A percentile compares a stretch with the other conserved stretches of the same genome.
phyloP scores from a whole-genome alignment of 2,888 invertebrate genomes.

The Philereme vetulata region DNA sequence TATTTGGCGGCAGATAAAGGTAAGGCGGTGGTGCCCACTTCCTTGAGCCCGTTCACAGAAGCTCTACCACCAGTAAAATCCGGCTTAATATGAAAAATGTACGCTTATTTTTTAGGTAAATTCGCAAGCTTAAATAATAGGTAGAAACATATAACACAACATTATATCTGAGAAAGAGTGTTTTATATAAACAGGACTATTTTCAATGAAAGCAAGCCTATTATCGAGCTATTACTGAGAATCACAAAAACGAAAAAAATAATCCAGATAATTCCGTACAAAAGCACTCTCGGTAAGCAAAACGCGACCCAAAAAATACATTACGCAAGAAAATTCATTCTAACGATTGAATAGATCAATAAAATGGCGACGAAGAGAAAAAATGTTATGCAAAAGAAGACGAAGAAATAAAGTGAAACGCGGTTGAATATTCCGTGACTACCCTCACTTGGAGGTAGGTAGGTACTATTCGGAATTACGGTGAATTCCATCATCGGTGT shows the following conservation, averaged over 20 bases:
- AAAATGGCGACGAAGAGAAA: slow-evolving; percentile 40
- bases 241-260: slow-evolving; percentile 28
- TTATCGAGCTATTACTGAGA: slow-evolving; percentile 29
- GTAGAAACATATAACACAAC: background rate
- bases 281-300: slow-evolving; percentile 36
- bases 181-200: slow-evolving; percentile 28
- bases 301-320: slow-evolving; percentile 51
- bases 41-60: too few species aligned
- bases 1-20: too few species aligned
- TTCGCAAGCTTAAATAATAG: too few species aligned
- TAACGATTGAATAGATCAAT: slow-evolving; percentile 70
- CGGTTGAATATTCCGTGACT: slow-evolving; percentile 49
- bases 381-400: slow-evolving; percentile 41
- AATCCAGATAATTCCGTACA: slow-evolving; percentile 44
- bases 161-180: slow-evolving; percentile 7
- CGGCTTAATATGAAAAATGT: too few species aligned
- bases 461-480: too few species aligned
- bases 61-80: too few species aligned
- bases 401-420: slow-evolving; percentile 36
- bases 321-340: slow-evolving; percentile 52
- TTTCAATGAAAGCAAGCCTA: slow-evolving; percentile 35
- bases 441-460: too few species aligned
- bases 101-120: too few species aligned
- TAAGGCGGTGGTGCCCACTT: too few species aligned
- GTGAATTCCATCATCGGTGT: too few species aligned